Base-by-base conservation (phyloP, 2,888 invertebrate species). In the Drosophila macrospina region DNA sequence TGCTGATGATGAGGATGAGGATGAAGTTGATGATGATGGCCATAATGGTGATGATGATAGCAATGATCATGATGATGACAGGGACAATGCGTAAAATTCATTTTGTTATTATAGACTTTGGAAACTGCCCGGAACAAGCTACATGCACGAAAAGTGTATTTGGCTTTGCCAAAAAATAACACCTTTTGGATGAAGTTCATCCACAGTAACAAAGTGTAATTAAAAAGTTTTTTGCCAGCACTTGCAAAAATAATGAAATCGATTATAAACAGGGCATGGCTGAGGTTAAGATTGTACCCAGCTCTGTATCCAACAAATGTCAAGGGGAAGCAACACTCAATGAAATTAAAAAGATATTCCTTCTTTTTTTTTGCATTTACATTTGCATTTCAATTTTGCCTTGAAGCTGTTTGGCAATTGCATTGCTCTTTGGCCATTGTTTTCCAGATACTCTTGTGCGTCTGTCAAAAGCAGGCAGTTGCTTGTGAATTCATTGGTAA, bases 181-280 rank as follows among this genome's bases (percentile, higher is more conserved):
- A 86, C 83, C 83, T 83, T 82, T 55, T 20, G 7, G 28, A 8
- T 26, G 59, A 84, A 81, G 74, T 87, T 81, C 59, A 62, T 64
- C 36, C 57, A 48, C 62, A 70, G 65, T 68, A 83, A 69, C 68
- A 71, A 68, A 81, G 70, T 75, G 79, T 80, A 86, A 86, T 86
- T 86, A 86, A 78, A 86, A 89, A 86, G 80, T 89, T 54, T 54
- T 41, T 85, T 67, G 61, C 61, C 69, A 67, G 55, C 68, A 71
- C 65, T 78, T 68, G 71, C 63, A 74, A 80, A 86, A 78, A 88
- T 88, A 86, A 78, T 85, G 64, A 69, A 78, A 87, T 86, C 80
- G 89, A 89, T 85, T 86, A 89, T 85, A 75, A 77, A 48, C 57
- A 54, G 57, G 50, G 42, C 24, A 54, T 15, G 48, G 42, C 32